Percentiles rank a stretch among this genome's conserved stretches.
Evolutionary conservation across 2,113 vertebrate genomes (phyloP).

Genomic region (Crotophaga sulcirostris): DNA sequence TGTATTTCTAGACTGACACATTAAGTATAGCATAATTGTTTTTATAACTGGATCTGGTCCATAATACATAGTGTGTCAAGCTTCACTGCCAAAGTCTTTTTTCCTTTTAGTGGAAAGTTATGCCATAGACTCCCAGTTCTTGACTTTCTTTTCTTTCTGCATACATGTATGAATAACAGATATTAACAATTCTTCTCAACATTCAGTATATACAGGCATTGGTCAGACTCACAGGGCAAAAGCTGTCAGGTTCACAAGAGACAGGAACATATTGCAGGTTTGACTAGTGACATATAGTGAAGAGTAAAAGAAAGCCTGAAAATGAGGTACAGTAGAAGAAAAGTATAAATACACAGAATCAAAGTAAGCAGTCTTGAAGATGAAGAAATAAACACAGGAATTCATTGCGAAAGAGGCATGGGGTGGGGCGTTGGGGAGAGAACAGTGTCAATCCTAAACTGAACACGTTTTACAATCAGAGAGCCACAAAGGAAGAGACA

Average conservation of each 20-base stretch:
- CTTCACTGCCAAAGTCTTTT: background rate
- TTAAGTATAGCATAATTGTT: background rate
- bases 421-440: background rate
- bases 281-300: background rate
- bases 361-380: background rate
- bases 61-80: accelerated
- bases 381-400: constrained; percentile 8
- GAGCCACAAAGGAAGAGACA: background rate
- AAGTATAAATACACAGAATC: background rate
- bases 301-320: background rate
- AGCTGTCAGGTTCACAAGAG: background rate
- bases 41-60: background rate
- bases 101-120: background rate
- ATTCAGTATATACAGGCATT: background rate
- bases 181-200: background rate
- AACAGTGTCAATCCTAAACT: background rate
- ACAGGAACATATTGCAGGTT: background rate
- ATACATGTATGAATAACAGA: background rate
- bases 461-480: constrained; percentile 48
- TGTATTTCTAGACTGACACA: background rate
- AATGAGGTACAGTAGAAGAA: background rate
- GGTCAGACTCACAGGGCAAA: background rate
- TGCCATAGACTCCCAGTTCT: background rate
- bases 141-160: background rate
- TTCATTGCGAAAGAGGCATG: background rate